Evolutionary conservation across 2,113 vertebrate species (phyloP), one percentile per base, ranked within the genome.

Genomic region (Triplophysa tibetana): DNA sequence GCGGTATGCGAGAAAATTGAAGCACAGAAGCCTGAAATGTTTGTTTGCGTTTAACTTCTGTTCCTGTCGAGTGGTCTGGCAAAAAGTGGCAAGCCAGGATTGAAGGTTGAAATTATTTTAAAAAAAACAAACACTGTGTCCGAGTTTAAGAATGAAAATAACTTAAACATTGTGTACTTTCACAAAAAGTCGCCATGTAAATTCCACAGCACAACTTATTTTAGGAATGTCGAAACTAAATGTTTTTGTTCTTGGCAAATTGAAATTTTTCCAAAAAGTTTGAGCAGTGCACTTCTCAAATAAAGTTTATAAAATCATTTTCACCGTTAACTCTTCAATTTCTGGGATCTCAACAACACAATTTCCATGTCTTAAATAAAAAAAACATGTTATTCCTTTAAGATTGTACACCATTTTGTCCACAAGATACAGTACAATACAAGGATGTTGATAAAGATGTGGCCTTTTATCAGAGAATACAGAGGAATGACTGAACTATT

Each of bases 21-120:
- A 68, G 23, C 19, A 54, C 0, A 74, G n/a, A 80, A n/a, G 23
- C 62, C 11, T 1, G 1, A 75, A 56, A 63, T 29, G 38, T 63
- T 75, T 63, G 23, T 75, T 63, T 63, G 38, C 9, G 58, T 60
- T 67, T 38, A 17, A 41, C 21, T 75, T 12, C 24, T 50, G 54
- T 58, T 29, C 43, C 65, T 61, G 3, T n/a, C 14, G 50, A 5
- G 60, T 23, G 13, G 52, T 38, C 9, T 21, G 54, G 54, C 29
- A 33, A 29, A 21, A n/a, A n/a, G 24, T 67, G 21, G 8, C 61
- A 48, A 38, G 9, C 1, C n/a, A 17, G 65, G 54, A 45, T 24
- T 3, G 23, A 14, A 70, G 5, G 38, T 2, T 21, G n/a, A 63
- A 61, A 50, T 61, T 24, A 4, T 8, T 65, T 41, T 21, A 2